A percentile compares a stretch with the other conserved stretches of the same genome.
phyloP scores from a whole-genome alignment of 35 echinoderm and acorn worm species.

The Apostichopus japonicus region DNA sequence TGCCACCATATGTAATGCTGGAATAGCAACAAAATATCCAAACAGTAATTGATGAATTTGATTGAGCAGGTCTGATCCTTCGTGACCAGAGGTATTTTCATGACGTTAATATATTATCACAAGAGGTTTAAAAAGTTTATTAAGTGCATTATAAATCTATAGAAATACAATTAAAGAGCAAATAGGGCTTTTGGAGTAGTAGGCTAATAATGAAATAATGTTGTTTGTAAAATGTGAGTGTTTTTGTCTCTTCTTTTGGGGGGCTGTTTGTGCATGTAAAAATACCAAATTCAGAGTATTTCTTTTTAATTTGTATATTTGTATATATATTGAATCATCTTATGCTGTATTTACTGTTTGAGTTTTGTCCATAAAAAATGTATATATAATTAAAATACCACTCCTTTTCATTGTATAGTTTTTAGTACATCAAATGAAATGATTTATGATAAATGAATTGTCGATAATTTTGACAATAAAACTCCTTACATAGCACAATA shows the following conservation, averaged over 20 bases:
- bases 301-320: conserved; percentile 35
- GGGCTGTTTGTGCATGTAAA: conserved; percentile 36
- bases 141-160: not conserved
- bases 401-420: conserved; percentile 49
- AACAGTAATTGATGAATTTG: not conserved
- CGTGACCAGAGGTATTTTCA: not conserved
- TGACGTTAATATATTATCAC: not conserved
- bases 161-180: not conserved
- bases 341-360: conserved; percentile 37
- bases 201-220: not conserved
- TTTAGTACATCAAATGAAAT: conserved; percentile 45
- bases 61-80: not conserved
- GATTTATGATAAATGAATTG: conserved; percentile 26
- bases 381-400: conserved; percentile 17
- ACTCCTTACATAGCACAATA: not conserved
- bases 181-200: not conserved
- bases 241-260: not conserved
- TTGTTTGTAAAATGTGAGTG: conserved; percentile 20
- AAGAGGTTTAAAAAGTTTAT: not conserved
- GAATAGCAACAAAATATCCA: not conserved
- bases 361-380: conserved; percentile 16
- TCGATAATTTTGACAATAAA: not conserved
- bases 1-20: too few relatives aligned
- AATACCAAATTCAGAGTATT: conserved; percentile 52
- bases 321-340: conserved; percentile 48